Evolutionary conservation across 2,113 vertebrate species (phyloP).

Genomic region (Peromyscus maniculatus): DNA sequence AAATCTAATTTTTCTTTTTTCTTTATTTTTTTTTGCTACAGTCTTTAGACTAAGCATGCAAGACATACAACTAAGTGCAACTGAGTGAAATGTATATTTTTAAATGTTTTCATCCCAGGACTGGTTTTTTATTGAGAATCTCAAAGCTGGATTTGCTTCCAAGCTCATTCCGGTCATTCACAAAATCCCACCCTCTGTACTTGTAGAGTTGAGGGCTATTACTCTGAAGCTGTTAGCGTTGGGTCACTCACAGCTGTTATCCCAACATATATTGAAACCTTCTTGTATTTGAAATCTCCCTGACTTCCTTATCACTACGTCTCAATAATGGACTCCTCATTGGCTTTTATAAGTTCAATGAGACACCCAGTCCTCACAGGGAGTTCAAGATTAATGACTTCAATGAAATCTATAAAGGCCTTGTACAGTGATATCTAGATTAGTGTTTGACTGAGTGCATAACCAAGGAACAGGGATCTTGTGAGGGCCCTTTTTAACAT

Average conservation of each 20-base stretch:
- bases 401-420: not conserved
- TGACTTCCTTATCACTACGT: not conserved
- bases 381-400: not conserved
- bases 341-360: not conserved
- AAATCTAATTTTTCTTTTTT: conserved; percentile 91
- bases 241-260: not conserved
- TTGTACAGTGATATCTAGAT: not conserved
- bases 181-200: not conserved
- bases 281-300: not conserved
- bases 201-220: not conserved
- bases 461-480: not conserved
- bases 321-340: too few relatives aligned
- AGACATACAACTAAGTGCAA: conserved; percentile 97
- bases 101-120: conserved; percentile 89
- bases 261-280: not conserved
- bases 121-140: not conserved
- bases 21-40: conserved; percentile 91
- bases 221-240: not conserved
- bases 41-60: conserved; percentile 98
- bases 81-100: conserved; percentile 95
- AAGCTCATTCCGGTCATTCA: not conserved
- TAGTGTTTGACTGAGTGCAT: not conserved
- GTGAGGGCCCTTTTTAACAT: not conserved
- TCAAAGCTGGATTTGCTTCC: not conserved
- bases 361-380: not conserved